Conservation (phyloP, 2,888 invertebrate species). For the Octonoba sinensis region DNA sequence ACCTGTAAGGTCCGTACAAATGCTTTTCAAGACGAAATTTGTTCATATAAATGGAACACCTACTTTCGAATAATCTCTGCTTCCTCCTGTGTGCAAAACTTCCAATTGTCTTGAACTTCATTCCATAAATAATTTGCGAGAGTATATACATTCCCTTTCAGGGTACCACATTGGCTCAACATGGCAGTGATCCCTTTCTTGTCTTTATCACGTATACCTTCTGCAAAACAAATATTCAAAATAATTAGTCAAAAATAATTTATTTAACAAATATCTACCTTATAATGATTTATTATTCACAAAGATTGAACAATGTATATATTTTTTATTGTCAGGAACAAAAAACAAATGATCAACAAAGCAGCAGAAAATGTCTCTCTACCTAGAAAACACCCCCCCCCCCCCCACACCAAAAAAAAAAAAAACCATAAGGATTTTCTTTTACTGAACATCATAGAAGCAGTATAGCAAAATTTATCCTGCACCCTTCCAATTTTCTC, state of each 20-base stretch:
- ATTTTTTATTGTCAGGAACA: too few species aligned
- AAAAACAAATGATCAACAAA: too few species aligned
- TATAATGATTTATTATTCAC: too few species aligned
- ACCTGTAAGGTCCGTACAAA: too few species aligned
- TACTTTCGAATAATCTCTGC: slow-evolving; percentile 86
- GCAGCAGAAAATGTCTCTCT: too few species aligned
- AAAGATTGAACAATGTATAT: too few species aligned
- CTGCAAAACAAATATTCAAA: slow-evolving; percentile 73
- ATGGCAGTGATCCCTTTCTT: slow-evolving; percentile 82
- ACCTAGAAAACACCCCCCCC: too few species aligned
- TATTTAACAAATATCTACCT: background rate
- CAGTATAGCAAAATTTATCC: too few species aligned
- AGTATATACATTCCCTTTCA: slow-evolving; percentile 90
- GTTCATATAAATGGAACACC: slow-evolving; percentile 18
- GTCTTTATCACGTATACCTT: slow-evolving; percentile 89
- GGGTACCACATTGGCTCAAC: slow-evolving; percentile 83
- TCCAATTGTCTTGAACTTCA: slow-evolving; percentile 91
- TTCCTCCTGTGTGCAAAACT: slow-evolving; percentile 92
- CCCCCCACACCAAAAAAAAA: too few species aligned
- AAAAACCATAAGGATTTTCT: too few species aligned
- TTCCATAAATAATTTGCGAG: slow-evolving; percentile 90
- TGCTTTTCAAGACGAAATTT: background rate
- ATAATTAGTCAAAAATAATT: background rate
- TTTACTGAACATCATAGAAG: too few species aligned
- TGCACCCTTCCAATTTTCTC: too few species aligned